phyloP scores from a whole-genome alignment of 2,113 vertebrate genomes.

The Chlorocebus sabaeus region DNA sequence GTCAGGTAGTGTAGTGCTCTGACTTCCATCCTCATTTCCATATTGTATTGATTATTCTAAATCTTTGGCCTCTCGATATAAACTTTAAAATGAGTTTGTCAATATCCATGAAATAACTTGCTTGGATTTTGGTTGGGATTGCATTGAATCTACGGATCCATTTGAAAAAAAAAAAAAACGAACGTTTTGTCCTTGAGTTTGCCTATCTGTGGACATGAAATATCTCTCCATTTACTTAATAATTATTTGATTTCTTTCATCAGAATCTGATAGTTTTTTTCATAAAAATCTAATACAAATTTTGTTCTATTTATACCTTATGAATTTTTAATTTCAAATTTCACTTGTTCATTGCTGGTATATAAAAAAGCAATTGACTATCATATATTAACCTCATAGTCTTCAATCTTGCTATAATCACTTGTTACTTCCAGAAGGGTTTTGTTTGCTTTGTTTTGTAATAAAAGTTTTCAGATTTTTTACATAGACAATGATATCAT shows the following conservation, averaged over 20 bases:
- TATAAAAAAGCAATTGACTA: not conserved
- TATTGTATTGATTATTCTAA: not conserved
- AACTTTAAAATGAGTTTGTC: not conserved
- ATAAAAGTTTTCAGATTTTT: not conserved
- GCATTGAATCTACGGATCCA: not conserved
- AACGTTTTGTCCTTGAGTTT: not conserved
- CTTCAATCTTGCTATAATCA: not conserved
- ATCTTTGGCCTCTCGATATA: not conserved
- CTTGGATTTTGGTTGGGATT: not conserved
- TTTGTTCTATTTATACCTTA: not conserved
- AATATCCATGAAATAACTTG: not conserved
- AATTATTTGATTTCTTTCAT: not conserved
- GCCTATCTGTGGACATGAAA: not conserved
- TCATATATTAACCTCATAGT: not conserved
- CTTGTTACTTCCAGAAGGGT: not conserved
- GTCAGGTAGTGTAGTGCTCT: not conserved
- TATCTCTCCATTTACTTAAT: not conserved
- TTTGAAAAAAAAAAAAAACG: not conserved
- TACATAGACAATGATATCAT: not conserved
- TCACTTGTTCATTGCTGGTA: not conserved
- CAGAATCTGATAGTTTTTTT: not conserved
- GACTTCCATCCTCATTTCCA: not conserved
- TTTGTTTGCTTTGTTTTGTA: not conserved
- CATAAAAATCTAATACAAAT: not conserved
- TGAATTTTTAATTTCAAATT: not conserved